Conservation (phyloP, 1,140 invertebrate genomes). For the Spodoptera litura region DNA sequence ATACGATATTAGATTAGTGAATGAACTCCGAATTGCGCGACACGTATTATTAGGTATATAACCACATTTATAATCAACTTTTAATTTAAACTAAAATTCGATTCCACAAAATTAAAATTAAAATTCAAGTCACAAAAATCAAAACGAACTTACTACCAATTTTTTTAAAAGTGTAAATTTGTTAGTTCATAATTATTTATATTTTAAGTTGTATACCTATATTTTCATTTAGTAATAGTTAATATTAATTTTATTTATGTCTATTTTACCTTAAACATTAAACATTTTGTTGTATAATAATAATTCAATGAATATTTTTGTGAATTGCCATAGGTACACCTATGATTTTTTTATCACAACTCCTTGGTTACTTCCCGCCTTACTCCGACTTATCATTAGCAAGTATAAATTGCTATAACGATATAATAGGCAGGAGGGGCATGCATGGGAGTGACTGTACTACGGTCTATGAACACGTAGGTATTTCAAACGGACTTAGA, state of each 20-base stretch:
- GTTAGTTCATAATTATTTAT: no score
- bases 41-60: no score
- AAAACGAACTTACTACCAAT: neutral
- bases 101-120: no score
- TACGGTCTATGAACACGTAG: conserved; percentile 42
- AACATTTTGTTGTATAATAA: neutral
- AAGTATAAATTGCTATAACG: conserved; percentile 37
- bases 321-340: neutral
- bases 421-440: conserved; percentile 45
- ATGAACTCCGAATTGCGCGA: no score
- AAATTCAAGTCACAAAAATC: neutral
- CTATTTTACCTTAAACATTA: no score
- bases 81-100: no score
- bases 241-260: no score
- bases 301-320: neutral
- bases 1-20: no score
- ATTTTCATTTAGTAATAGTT: no score
- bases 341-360: conserved; percentile 5
- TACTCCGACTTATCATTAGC: conserved; percentile 17
- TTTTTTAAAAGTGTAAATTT: neutral
- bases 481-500: conserved; percentile 20
- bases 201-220: no score
- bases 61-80: no score
- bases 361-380: neutral
- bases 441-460: conserved; percentile 39